Conservation (phyloP, 2,888 invertebrate species). For the Drosophila subquinaria region DNA sequence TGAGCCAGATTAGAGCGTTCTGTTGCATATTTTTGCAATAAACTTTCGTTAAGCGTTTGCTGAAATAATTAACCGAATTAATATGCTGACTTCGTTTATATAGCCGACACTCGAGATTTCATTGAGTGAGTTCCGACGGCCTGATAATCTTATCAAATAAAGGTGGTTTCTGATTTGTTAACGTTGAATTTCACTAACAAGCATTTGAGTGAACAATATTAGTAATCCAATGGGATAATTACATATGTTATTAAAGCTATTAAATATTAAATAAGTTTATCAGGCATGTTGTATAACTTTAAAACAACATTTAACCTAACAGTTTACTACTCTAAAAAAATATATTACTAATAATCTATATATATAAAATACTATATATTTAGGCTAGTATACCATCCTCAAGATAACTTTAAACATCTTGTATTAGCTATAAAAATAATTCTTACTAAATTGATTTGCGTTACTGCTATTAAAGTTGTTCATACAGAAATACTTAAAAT, state of each 20-base stretch:
- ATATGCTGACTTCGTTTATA: constrained; percentile 39
- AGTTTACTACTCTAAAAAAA: too few relatives aligned
- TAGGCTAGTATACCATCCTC: not conserved
- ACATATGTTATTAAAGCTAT: not conserved
- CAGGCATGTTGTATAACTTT: too few relatives aligned
- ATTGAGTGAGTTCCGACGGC: constrained; percentile 25
- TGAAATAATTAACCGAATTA: constrained; percentile 30
- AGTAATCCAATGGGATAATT: not conserved
- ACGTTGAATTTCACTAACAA: constrained; percentile 4
- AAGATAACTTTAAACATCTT: not conserved
- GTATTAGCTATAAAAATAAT: not conserved
- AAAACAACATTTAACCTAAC: too few relatives aligned
- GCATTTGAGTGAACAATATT: constrained; percentile 5
- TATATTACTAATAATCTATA: too few relatives aligned
- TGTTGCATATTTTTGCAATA: constrained; percentile 50
- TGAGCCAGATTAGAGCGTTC: constrained; percentile 35
- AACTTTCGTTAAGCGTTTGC: constrained; percentile 33
- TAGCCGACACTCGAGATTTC: constrained; percentile 25
- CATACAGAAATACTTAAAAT: not conserved
- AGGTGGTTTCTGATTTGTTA: constrained; percentile 38
- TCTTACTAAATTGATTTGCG: not conserved
- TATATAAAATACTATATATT: not conserved
- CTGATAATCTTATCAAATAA: constrained; percentile 39
- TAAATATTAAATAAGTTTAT: too few relatives aligned
- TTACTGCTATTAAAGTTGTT: not conserved